Conservation (phyloP, 2,113 vertebrate genomes). For the Acanthisitta chloris region DNA sequence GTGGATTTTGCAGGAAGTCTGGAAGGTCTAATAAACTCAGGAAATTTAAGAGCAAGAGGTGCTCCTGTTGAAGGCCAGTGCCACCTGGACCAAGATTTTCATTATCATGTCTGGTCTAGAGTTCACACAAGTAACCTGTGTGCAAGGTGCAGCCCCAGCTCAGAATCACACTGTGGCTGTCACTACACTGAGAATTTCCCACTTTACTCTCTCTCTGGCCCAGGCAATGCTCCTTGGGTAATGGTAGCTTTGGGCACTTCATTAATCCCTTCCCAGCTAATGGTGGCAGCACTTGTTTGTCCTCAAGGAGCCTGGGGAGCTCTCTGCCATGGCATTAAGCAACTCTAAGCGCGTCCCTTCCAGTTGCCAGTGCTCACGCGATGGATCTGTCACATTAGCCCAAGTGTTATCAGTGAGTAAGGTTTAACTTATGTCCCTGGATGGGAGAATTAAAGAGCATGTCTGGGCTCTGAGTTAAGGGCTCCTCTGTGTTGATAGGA, state of each 20-base stretch:
- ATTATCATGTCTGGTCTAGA: not conserved
- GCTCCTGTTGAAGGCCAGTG: not conserved
- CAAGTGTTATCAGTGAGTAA: not conserved
- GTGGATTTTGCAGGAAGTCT: not conserved
- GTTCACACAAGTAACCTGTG: not conserved
- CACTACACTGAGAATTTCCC: not conserved
- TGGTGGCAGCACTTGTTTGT: not conserved
- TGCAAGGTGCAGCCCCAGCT: not conserved
- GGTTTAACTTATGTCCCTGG: not conserved
- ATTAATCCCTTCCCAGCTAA: not conserved
- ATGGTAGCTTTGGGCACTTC: not conserved
- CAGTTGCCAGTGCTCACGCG: not conserved
- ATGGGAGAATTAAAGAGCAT: constrained; percentile 15
- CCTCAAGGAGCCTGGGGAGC: not conserved
- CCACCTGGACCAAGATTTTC: not conserved
- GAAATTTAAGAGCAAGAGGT: not conserved
- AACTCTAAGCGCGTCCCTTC: rapidly evolving
- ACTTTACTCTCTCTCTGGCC: not conserved
- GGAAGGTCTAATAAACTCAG: not conserved
- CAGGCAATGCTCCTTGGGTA: not conserved
- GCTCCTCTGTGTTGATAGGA: constrained; percentile 27
- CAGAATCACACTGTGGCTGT: rapidly evolving
- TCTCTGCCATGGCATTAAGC: not conserved
- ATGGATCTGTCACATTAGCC: not conserved
- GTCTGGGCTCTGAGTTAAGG: constrained; percentile 25